Evolutionary conservation across 2,113 vertebrate species (phyloP).

Genomic region (Nicator chloris): DNA sequence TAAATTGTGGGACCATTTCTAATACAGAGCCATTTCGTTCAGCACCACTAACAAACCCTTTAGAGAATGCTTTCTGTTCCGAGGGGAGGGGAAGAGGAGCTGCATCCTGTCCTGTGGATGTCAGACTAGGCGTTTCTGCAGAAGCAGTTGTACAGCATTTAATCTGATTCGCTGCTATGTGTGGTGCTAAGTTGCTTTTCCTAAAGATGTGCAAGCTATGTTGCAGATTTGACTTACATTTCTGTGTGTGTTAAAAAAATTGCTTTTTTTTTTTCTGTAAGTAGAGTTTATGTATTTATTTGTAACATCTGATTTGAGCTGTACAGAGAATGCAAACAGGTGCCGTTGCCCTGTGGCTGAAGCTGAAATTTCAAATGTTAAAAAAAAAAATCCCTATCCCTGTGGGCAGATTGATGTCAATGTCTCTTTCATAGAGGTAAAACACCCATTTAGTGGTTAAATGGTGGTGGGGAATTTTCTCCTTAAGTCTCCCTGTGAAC

Average conservation of each 20-base stretch:
- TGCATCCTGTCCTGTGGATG: not conserved
- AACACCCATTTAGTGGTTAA: not conserved
- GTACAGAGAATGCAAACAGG: too few relatives aligned
- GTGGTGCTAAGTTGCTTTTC: not conserved
- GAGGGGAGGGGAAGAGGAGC: not conserved
- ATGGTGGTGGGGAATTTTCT: not conserved
- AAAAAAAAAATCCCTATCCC: not conserved
- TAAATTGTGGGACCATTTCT: not conserved
- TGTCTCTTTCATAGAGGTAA: not conserved
- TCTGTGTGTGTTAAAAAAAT: not conserved
- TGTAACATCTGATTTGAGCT: not conserved
- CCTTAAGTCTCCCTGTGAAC: not conserved
- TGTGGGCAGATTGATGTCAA: not conserved
- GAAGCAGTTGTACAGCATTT: not conserved
- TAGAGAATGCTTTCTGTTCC: not conserved
- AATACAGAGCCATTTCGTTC: accelerated
- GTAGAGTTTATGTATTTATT: not conserved
- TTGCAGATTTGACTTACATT: not conserved
- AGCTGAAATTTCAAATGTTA: not conserved
- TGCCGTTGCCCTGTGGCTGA: not conserved
- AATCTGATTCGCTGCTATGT: not conserved
- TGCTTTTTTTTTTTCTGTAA: not conserved
- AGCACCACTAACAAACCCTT: not conserved
- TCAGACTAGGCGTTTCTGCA: not conserved
- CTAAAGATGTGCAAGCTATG: not conserved